phyloP scores from a whole-genome alignment of 2,888 invertebrate genomes.

The Anoplius nigerrimus region DNA sequence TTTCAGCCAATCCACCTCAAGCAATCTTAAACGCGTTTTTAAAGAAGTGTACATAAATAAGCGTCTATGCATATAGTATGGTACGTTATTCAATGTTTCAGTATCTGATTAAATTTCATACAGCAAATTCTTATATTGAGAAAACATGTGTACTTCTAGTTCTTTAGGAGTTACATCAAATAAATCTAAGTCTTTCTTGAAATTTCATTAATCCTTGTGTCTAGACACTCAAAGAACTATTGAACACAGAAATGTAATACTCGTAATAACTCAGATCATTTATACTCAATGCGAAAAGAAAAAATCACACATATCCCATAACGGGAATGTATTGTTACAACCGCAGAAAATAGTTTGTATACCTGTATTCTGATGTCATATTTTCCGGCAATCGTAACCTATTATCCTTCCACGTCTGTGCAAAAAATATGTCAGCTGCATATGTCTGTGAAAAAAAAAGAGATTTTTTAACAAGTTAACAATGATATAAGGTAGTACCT shows the following conservation, averaged over 20 bases:
- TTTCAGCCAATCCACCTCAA: slow-evolving; percentile 93
- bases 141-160: no score
- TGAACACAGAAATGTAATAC: no score
- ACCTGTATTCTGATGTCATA: slow-evolving; percentile 94
- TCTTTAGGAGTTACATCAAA: no score
- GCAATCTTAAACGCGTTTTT: slow-evolving; percentile 76
- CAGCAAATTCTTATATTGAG: no score
- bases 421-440: slow-evolving; percentile 94
- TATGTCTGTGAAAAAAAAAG: slow-evolving; percentile 81
- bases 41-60: background rate
- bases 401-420: slow-evolving; percentile 95
- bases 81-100: background rate
- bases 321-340: background rate
- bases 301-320: no score
- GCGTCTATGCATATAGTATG: background rate
- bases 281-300: background rate
- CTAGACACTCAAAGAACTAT: no score
- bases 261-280: background rate
- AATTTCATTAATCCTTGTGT: no score
- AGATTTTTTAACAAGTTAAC: no score
- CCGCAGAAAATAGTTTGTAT: slow-evolving; percentile 35
- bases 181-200: no score
- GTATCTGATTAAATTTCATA: no score
- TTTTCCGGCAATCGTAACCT: slow-evolving; percentile 90
- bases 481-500: no score